A percentile compares a stretch with the other conserved stretches of the same genome.
These are phyloP conservation scores for Montipora sp. DNA, from an alignment of 64 coral and sea anemone genomes.

Conservation along the genomic window DNA sequence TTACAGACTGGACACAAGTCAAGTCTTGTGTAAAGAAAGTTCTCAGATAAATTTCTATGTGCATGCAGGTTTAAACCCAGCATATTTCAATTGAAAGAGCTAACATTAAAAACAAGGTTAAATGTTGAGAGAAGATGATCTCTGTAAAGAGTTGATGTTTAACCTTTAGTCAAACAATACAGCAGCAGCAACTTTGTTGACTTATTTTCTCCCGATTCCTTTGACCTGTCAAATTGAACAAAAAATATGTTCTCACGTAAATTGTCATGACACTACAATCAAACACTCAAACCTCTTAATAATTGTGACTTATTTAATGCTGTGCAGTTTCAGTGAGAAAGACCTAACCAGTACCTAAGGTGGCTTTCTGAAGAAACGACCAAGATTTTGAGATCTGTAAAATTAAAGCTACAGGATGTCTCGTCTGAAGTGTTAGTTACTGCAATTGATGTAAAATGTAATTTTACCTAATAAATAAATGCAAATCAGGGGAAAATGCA, in stretches of 20 bases:
- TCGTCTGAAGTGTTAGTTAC: too few relatives aligned
- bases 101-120: not conserved
- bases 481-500: too few relatives aligned
- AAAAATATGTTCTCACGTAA: not conserved
- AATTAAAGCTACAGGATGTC: too few relatives aligned
- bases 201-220: constrained; percentile 91
- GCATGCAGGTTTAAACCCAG: not conserved
- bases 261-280: too few relatives aligned
- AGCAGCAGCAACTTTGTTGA: constrained; percentile 90
- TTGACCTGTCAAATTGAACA: constrained; percentile 63
- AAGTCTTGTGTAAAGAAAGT: not conserved
- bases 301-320: too few relatives aligned
- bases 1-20: not conserved
- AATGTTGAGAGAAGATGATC: not conserved
- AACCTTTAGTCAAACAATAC: constrained; percentile 65
- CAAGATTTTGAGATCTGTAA: too few relatives aligned
- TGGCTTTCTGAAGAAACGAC: too few relatives aligned
- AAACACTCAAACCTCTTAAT: too few relatives aligned
- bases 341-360: too few relatives aligned
- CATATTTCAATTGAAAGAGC: not conserved
- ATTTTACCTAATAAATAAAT: too few relatives aligned
- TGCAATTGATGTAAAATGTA: too few relatives aligned
- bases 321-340: too few relatives aligned
- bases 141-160: not conserved
- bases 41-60: not conserved